Evolutionary conservation across 2,113 vertebrate genomes (phyloP).

Genomic region (Rafetus swinhoei): DNA sequence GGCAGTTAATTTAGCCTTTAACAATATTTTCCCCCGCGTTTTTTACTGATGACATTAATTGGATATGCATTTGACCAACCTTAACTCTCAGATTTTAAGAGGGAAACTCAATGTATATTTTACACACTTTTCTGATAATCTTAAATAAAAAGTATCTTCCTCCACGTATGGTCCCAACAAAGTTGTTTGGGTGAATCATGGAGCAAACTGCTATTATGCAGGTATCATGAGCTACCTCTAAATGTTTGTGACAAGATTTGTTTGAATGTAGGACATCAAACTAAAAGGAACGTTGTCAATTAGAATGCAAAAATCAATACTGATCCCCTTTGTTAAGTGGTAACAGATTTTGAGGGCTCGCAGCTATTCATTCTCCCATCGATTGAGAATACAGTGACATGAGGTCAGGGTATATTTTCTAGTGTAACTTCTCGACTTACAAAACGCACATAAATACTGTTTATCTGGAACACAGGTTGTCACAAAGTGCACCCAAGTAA

Average conservation of each 20-base stretch:
- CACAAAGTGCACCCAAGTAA: not conserved
- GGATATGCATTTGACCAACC: not conserved
- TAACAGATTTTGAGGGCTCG: conserved; percentile 25
- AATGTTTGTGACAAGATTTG: not conserved
- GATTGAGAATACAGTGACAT: not conserved
- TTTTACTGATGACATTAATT: not conserved
- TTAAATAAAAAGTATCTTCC: not conserved
- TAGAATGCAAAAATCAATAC: not conserved
- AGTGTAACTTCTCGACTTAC: not conserved
- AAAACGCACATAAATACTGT: not conserved
- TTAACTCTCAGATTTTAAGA: not conserved
- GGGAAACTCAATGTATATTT: not conserved
- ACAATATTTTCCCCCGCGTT: not conserved
- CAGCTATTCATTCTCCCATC: not conserved
- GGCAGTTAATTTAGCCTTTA: not conserved
- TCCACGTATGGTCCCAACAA: not conserved
- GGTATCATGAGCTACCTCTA: not conserved
- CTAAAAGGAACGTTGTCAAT: not conserved
- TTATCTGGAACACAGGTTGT: not conserved
- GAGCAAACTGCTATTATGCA: not conserved
- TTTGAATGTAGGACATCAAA: conserved; percentile 7
- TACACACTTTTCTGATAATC: not conserved
- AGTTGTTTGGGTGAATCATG: not conserved
- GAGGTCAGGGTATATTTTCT: not conserved
- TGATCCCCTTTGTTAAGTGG: not conserved